Base-by-base conservation (phyloP, 2,113 vertebrate species). In the Odocoileus virginianus region DNA sequence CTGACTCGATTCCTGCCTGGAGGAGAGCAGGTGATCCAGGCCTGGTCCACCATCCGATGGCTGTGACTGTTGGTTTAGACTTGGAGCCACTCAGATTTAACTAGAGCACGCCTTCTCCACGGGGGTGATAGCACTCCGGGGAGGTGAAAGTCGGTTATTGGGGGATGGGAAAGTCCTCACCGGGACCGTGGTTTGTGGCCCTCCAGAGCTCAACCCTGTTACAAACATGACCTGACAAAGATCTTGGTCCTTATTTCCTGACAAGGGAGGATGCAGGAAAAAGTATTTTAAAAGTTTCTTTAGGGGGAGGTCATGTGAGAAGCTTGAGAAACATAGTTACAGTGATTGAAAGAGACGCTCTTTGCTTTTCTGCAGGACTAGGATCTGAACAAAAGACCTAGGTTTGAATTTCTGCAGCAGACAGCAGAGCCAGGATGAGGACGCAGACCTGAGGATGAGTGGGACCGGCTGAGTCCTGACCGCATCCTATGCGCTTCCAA, bases 51-150 rank as follows among this genome's bases (percentile, higher is more conserved):
- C 30, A 40, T 61, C 21, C 47, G 78, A 43, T 40, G 45, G 40
- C 47, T 27, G 1, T 14, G 33, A 5, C 10, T 55, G 58, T 47
- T 40, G 33, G 14, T 36, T 81, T n/a, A 76, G 30, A 60, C 21
- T 36, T 55, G 3, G 13, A 79, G 8, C 45, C 52, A 10, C 14
- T 55, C 9, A 33, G 27, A 61, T 10, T 45, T 81, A 45, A 13
- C 5, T 21, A 33, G 43, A 57, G 6, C 21, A 54, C 19, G 21
- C 1, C 1, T 86, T 78, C 54, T 58, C 54, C 40, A 0, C 17
- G 23, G 6, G 55, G 40, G n/a, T 45, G 30, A 36, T 40, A 28
- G 33, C 0, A 2, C 14, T 9, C 25, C 1, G 15, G 9, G 17
- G 4, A 2, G 4, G 5, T 33, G 28, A 33, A 40, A 89, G 43